Evolutionary conservation across 2,113 vertebrate genomes (phyloP), one percentile per base, ranked within the genome.

Genomic region (Melanerpes aurifrons): DNA sequence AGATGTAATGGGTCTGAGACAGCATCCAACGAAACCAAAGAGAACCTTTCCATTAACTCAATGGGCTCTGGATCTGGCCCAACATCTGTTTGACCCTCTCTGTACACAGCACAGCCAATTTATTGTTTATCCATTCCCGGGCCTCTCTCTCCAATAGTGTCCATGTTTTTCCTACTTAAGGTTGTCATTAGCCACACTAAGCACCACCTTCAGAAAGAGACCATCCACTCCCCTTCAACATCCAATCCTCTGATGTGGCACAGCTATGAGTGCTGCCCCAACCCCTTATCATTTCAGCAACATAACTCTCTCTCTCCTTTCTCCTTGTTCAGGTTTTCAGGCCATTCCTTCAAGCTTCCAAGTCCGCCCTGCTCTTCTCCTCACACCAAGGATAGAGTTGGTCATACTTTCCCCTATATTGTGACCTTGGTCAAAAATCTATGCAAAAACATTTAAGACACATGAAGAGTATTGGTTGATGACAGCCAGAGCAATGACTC

Each of bases 21-120:
- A 73, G 83, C 18, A 0, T 94, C 88, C 96, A 96, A 92, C 24
- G 92, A 96, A 96, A 95, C 91, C 85, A 94, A 95, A 92, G 66
- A 87, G 69, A 96, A 86, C 91, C 91, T 94, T 95, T 96, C 93
- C 95, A 90, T 83, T 91, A 73, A 95, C 69, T 95, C 87, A 89
- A 91, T 77, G 79, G 89, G 64, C 75, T 92, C 80, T 96, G 96
- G 94, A 94, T 83, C 58, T 83, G 79, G 32, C 71, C 57, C 93
- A 92, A 95, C 95, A 95, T 96, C 89, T 96, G 92, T 92, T 93
- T 96, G 95, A 94, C 89, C 94, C 79, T 95, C 72, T 92, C 89
- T 68, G 31, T 87, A 86, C 67, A 57, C 61, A 80, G 89, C 1
- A 5, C 64, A 93, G 95, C 89, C 95, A 96, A 96, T 71, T 91